Evolutionary conservation across 1,140 invertebrate species (phyloP).

Genomic region (Neocloeon triangulifer): DNA sequence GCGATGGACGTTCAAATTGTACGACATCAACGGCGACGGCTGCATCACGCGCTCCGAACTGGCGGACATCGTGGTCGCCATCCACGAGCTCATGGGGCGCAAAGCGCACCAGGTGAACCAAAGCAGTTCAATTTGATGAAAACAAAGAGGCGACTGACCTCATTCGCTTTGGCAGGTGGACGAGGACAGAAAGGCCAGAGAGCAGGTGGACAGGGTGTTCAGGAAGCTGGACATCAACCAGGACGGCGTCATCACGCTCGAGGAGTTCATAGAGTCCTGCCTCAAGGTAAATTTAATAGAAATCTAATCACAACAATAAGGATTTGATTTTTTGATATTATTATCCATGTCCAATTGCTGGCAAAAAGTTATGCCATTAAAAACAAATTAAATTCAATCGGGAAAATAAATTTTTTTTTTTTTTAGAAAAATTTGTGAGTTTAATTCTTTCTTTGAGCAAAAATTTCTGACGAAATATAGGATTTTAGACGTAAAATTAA

Average conservation of each 20-base stretch:
- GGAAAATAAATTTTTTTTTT: too few relatives aligned
- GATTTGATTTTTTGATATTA: too few relatives aligned
- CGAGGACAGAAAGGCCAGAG: conserved; percentile 54
- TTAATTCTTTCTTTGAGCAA: too few relatives aligned
- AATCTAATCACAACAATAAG: too few relatives aligned
- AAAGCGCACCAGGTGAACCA: conserved; percentile 29
- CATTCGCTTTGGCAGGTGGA: conserved; percentile 26
- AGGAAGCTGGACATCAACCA: conserved; percentile 82
- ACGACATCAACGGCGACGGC: conserved; percentile 88
- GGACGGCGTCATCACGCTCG: conserved; percentile 86
- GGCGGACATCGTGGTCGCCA: conserved; percentile 68
- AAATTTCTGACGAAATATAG: too few relatives aligned
- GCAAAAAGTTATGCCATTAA: too few relatives aligned
- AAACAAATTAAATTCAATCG: too few relatives aligned
- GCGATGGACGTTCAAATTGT: conserved; percentile 83
- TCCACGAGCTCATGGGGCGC: conserved; percentile 76
- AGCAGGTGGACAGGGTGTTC: conserved; percentile 62
- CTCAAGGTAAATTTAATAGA: conserved; percentile 63
- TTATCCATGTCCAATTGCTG: too few relatives aligned
- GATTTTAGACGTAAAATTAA: too few relatives aligned
- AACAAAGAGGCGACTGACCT: too few relatives aligned
- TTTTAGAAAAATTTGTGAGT: too few relatives aligned
- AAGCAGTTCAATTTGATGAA: too few relatives aligned
- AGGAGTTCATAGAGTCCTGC: conserved; percentile 91
- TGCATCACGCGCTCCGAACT: conserved; percentile 78